These are phyloP conservation scores for Hydropsyche tenuis DNA, from an alignment of 1,140 invertebrate species.

Conservation along the genomic window DNA sequence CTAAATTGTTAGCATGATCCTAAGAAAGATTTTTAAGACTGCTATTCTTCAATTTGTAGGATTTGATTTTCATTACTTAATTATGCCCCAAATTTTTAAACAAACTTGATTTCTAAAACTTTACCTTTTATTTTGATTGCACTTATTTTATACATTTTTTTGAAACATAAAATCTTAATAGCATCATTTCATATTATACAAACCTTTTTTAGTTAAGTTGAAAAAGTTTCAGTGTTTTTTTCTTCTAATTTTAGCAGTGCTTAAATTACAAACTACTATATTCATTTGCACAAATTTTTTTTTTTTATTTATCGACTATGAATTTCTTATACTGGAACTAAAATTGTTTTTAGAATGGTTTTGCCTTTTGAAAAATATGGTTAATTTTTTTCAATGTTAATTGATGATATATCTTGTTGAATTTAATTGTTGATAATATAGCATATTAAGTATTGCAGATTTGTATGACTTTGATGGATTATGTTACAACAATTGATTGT, in stretches of 20 bases:
- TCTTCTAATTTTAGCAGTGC: not conserved
- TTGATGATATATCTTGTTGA: constrained; percentile 49
- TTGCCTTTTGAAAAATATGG: not conserved
- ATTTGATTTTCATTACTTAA: not conserved
- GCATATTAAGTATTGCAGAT: constrained; percentile 41
- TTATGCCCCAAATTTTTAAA: no score
- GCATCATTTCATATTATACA: no score
- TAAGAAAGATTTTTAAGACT: constrained; percentile 35
- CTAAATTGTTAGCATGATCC: constrained; percentile 25
- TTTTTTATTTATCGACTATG: constrained; percentile 2
- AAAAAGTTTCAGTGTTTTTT: not conserved
- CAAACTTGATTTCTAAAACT: no score
- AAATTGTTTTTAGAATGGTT: no score
- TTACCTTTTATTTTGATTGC: no score
- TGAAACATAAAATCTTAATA: no score
- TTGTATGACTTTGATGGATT: constrained; percentile 38
- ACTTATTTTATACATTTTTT: no score
- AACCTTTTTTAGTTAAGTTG: no score
- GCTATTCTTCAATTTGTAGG: constrained; percentile 26
- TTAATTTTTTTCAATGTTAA: constrained; percentile 25
- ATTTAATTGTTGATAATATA: constrained; percentile 49
- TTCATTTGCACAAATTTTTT: not conserved
- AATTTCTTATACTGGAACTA: not conserved
- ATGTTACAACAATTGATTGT: constrained; percentile 38
- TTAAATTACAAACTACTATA: not conserved